phyloP scores from a whole-genome alignment of 2,888 invertebrate species.

The Archaeoteleia sp. region DNA sequence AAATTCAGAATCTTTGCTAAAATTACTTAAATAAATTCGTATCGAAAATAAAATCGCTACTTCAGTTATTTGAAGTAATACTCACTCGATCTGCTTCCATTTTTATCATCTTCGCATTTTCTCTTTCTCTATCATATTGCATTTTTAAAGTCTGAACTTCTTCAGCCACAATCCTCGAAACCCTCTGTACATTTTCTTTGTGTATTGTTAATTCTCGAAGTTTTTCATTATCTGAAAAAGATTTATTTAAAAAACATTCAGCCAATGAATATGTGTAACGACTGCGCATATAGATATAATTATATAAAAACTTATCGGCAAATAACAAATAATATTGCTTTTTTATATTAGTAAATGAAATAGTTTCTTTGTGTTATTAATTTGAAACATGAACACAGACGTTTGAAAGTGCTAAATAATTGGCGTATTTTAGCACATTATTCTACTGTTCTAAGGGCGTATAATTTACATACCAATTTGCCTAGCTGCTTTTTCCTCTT shows the following conservation, averaged over 20 bases:
- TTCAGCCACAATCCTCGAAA: constrained; percentile 81
- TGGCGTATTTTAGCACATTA: too few relatives aligned
- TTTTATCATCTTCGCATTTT: constrained; percentile 76
- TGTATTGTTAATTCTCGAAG: constrained; percentile 67
- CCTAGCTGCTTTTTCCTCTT: constrained; percentile 76
- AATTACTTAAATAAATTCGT: too few relatives aligned
- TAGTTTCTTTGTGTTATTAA: too few relatives aligned
- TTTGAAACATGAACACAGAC: too few relatives aligned
- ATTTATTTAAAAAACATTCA: neutral
- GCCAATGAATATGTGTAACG: too few relatives aligned
- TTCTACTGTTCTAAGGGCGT: too few relatives aligned
- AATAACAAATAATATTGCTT: too few relatives aligned
- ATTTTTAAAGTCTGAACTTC: constrained; percentile 80
- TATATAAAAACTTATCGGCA: constrained; percentile 9
- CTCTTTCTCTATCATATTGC: constrained; percentile 79
- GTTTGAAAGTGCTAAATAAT: too few relatives aligned
- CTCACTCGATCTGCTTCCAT: constrained; percentile 73
- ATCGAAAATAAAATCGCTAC: neutral
- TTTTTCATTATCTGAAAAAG: constrained; percentile 56
- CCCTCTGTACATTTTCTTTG: constrained; percentile 80
- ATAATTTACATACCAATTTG: constrained; percentile 68
- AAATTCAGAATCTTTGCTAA: constrained; percentile 4
- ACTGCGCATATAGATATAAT: neutral
- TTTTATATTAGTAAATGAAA: too few relatives aligned
- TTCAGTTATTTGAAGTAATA: constrained; percentile 1